Evolutionary conservation across 2,888 invertebrate species (phyloP), one percentile per base, ranked within the genome.

Genomic region (Eledona agricola): DNA sequence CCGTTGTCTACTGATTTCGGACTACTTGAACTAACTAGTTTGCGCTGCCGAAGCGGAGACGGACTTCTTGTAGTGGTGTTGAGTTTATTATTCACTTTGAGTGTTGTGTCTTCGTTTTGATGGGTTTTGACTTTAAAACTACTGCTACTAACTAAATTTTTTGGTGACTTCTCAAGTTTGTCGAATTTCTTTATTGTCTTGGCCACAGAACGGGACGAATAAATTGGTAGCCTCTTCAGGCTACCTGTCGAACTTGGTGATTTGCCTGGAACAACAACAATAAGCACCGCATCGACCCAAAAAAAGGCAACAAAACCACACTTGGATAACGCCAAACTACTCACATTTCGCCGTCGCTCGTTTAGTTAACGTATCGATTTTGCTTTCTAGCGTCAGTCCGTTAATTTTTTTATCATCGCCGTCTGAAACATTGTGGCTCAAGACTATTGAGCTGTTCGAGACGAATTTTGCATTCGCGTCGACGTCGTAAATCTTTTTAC

Each of bases 141-240:
- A 28, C 12, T 23, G 20, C 17, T 42, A 34, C 17, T 31, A 16
- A 20, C 31, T 37, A 11, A 7, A 9, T 7, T 15, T 54, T 42
- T 50, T 46, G 40, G 31, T 15, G 51, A 32, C 26, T 59, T 59
- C 12, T 67, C 64, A 9, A 65, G 37, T 32, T 59, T 59, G 51
- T 73, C 71, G 58, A 75, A 75, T 69, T 74, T 75, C 53, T 71
- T 71, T 25, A 74, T 72, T 17, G 71, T 70, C 40, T 64, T 71
- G 4, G 74, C 73, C 4, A 76, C 74, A 12, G 70, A 70, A 38
- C 71, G 63, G 17, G 68, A 69, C 5, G 65, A 65, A 55, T 68
- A 72, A 20, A 68, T 69, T 9, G 70, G 69, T 22, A 70, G 50
- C 31, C 70, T 63, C 62, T 66, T 72, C 65, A 74, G 32, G 73